phyloP scores from a whole-genome alignment of 2,113 vertebrate species.

The Damaliscus lunatus region DNA sequence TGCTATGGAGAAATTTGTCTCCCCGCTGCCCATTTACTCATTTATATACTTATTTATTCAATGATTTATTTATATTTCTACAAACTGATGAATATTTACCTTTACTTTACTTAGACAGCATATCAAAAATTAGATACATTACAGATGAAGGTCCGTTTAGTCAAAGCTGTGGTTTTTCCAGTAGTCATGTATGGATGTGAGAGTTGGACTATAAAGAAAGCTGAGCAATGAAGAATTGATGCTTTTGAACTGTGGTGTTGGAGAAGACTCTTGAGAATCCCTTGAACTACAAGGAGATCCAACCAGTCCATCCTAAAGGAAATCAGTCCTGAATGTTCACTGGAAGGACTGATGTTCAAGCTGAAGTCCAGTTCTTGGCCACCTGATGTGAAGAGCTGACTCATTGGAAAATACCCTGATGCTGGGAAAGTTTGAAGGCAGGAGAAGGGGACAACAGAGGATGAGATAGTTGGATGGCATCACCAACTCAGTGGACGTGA shows the following conservation, averaged over 20 bases:
- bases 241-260: background rate
- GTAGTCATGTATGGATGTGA: background rate
- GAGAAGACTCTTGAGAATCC: background rate
- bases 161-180: background rate
- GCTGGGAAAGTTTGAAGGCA: background rate
- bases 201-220: background rate
- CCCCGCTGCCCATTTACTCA: fast-evolving
- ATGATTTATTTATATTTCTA: background rate
- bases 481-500: background rate
- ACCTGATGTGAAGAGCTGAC: background rate
- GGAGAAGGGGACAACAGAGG: background rate
- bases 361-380: background rate
- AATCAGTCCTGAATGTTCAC: background rate
- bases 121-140: background rate
- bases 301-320: background rate
- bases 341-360: background rate
- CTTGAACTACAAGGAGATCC: background rate
- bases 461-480: background rate
- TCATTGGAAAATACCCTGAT: background rate
- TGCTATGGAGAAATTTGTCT: background rate
- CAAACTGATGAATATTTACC: background rate
- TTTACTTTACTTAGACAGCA: background rate
- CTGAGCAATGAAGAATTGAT: fast-evolving
- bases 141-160: background rate
- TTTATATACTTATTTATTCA: background rate